Conservation (phyloP, 2,113 vertebrate species). For the Talpa occidentalis region DNA sequence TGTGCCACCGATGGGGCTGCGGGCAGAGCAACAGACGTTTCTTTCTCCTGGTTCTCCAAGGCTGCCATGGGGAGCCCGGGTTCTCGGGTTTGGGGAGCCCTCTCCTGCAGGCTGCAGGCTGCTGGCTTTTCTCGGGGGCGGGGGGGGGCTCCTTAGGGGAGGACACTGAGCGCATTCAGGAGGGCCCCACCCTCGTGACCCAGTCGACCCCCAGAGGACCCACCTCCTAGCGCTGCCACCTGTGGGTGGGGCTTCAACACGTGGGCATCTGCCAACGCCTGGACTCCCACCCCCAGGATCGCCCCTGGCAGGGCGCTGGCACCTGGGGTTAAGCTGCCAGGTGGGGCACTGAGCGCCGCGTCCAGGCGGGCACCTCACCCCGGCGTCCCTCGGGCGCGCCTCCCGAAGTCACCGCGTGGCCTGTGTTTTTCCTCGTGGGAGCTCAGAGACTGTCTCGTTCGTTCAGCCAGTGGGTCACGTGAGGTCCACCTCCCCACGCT, state of each 20-base stretch:
- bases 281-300: background rate
- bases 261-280: accelerated
- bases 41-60: background rate
- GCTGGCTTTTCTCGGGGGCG: background rate
- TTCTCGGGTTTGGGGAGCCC: no score
- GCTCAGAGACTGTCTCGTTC: no score
- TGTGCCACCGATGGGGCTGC: background rate
- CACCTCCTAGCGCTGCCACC: background rate
- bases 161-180: background rate
- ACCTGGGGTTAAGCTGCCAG: background rate
- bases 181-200: no score
- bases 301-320: no score
- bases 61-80: background rate
- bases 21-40: background rate
- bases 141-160: background rate
- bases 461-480: background rate
- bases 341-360: background rate
- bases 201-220: background rate
- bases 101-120: background rate
- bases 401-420: background rate
- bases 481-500: background rate
- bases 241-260: background rate
- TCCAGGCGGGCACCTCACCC: no score
- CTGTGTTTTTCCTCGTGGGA: no score
- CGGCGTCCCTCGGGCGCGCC: background rate